Evolutionary conservation across 2,797 vertebrate genomes (phyloP), one percentile per base, ranked within the genome.

Genomic region (Callimico goeldii): DNA sequence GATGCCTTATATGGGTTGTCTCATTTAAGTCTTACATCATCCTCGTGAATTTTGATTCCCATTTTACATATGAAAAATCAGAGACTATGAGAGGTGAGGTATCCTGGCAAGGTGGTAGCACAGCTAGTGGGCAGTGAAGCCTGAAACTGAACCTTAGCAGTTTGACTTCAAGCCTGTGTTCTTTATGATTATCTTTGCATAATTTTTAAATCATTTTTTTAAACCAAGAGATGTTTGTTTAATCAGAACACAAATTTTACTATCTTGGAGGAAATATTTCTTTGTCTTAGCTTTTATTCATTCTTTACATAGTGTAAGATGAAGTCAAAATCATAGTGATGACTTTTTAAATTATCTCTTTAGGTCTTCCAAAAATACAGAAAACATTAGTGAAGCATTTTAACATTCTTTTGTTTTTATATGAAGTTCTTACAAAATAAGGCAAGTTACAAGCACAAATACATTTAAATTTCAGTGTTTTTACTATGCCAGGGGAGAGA

Each of bases 171-270:
- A n/a, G 48, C 33, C 77, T 70, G 41, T 50, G 4, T 39, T 30
- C 22, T 77, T 92, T 80, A 41, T 2, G 4, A 22, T 83, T 12
- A n/a, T n/a, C 46, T 84, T 50, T 50, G 41, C 52, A 33, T 41
- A 33, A 7, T 82, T 82, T 46, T 64, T 19, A 61, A 30, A 61
- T 9, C 19, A 20, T 91, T 48, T 48, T 82, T 94, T 19, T 2
- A n/a, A 96, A 70, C 95, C 8, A 76, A 15, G 67, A 52, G 28
- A n/a, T 95, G 30, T 84, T 94, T 79, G 76, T 84, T 95, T 30
- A 5, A 83, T 41, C 33, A 73, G 33, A 55, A 50, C 48, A 89
- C 30, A 82, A 1, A 67, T 83, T 64, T 90, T 33, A 81, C 80
- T 81, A 76, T 87, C 11, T 73, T 88, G 14, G 58, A 41, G 14